Evolutionary conservation across 2,113 vertebrate species (phyloP), one percentile per base, ranked within the genome.

Genomic region (Tupaia chinensis): DNA sequence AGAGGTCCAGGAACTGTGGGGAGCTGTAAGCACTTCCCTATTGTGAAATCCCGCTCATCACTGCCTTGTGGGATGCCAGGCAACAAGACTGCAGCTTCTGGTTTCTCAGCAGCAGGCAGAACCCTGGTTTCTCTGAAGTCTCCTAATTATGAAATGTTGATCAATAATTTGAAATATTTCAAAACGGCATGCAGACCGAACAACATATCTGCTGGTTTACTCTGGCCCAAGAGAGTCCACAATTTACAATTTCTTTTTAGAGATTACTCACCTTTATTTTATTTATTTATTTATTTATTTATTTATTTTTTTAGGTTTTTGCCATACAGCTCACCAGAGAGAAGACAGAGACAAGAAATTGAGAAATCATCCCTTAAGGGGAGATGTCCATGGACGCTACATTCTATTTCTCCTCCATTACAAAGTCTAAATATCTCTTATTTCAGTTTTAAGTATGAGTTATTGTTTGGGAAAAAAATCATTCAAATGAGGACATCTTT

Each of bases 81-180:
- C 22, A 53, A 19, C 69, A 44, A 25, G 23, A 16, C 19, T 9
- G 56, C 14, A 22, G 2, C 25, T 34, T 60, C 65, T 17, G 66
- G 22, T 1, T 74, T 74, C 61, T 58, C 9, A 79, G 22, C 25
- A 78, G 19, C 32, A 20, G 66, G 27, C 54, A 74, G 32, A 81
- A n/a, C 54, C 23, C 27, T 65, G 34, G 6, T 87, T 23, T 66
- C 27, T 8, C 4, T 65, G n/a, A 34, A 85, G 34, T 86, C 56
- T 60, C 27, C 60, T 91, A 29, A 74, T 65, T 83, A 19, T 88
- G n/a, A 82, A 92, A 94, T 83, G 14, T 23, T 74, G 25, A 72
- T 91, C 2, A 32, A 12, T 66, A 66, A 70, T 68, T 87, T 87
- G 34, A 91, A 82, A 93, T 82, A 23, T 78, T 93, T 91, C 65